phyloP scores from a whole-genome alignment of 2,113 vertebrate species.

The Balaenoptera acutorostrata region DNA sequence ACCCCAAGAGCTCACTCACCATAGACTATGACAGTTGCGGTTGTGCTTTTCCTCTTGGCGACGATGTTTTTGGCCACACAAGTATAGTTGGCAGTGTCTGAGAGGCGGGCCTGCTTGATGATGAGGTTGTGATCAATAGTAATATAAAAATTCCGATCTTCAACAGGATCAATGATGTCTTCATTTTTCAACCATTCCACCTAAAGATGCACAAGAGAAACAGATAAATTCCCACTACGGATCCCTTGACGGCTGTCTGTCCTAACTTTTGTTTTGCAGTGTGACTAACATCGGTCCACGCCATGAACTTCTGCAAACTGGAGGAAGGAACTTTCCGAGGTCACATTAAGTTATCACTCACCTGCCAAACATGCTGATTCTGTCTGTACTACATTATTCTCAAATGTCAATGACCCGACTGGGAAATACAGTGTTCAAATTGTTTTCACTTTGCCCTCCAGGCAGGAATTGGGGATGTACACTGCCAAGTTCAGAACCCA shows the following conservation, averaged over 20 bases:
- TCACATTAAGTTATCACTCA: slow-evolving; percentile 55
- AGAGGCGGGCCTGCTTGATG: slow-evolving; percentile 96
- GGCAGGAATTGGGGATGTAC: slow-evolving; percentile 28
- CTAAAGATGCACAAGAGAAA: slow-evolving; percentile 74
- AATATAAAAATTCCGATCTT: slow-evolving; percentile 96
- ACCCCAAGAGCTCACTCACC: slow-evolving; percentile 79
- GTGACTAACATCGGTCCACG: background rate
- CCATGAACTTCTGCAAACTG: background rate
- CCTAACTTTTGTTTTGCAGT: background rate
- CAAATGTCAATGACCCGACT: slow-evolving; percentile 25
- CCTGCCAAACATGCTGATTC: slow-evolving; percentile 51
- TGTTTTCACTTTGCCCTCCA: slow-evolving; percentile 40
- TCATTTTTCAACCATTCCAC: slow-evolving; percentile 97
- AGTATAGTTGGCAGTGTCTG: slow-evolving; percentile 95
- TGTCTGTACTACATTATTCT: slow-evolving; percentile 28
- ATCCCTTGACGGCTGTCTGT: rapidly evolving
- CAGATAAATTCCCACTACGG: background rate
- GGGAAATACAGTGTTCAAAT: slow-evolving; percentile 16
- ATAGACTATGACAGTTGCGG: slow-evolving; percentile 93
- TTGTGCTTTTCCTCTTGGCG: slow-evolving; percentile 93
- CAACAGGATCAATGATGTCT: slow-evolving; percentile 92
- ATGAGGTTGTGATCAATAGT: slow-evolving; percentile 97
- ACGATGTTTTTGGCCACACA: slow-evolving; percentile 98
- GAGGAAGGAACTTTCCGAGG: slow-evolving; percentile 20
- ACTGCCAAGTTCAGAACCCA: slow-evolving; percentile 54